A percentile compares a stretch with the other conserved stretches of the same genome.
Conservation (phyloP, 92 coral and sea anemone species). For the Chrysogorgia sp. region DNA sequence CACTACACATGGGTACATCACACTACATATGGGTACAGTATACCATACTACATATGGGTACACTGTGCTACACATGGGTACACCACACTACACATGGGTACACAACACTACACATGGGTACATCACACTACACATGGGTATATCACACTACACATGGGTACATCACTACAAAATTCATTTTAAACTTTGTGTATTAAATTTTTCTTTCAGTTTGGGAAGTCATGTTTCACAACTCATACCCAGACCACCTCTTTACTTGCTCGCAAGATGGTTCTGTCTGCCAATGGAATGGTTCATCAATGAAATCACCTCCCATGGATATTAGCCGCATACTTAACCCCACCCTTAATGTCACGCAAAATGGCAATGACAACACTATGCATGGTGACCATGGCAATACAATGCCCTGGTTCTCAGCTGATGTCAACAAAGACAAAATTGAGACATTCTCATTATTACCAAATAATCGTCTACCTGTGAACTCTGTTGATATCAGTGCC, state of each 20-base stretch:
- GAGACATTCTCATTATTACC: slow-evolving; percentile 93
- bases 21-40: no score
- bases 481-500: slow-evolving; percentile 88
- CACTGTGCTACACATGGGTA: no score
- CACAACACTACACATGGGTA: no score
- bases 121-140: no score
- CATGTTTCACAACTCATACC: slow-evolving; percentile 83
- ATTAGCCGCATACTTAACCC: slow-evolving; percentile 31
- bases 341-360: not conserved
- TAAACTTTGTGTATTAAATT: not conserved
- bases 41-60: no score
- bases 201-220: slow-evolving; percentile 89
- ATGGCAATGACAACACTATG: slow-evolving; percentile 58
- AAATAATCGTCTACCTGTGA: slow-evolving; percentile 86
- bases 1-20: no score
- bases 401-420: slow-evolving; percentile 98
- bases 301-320: slow-evolving; percentile 53
- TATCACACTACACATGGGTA: no score
- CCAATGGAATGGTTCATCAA: slow-evolving; percentile 99
- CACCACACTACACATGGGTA: no score
- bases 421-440: slow-evolving; percentile 93
- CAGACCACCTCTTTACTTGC: slow-evolving; percentile 94
- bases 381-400: slow-evolving; percentile 58
- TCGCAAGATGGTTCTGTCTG: slow-evolving; percentile 97
- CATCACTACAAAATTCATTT: no score